Base-by-base conservation (phyloP, 2,888 invertebrate species). In the Atherix ibis region DNA sequence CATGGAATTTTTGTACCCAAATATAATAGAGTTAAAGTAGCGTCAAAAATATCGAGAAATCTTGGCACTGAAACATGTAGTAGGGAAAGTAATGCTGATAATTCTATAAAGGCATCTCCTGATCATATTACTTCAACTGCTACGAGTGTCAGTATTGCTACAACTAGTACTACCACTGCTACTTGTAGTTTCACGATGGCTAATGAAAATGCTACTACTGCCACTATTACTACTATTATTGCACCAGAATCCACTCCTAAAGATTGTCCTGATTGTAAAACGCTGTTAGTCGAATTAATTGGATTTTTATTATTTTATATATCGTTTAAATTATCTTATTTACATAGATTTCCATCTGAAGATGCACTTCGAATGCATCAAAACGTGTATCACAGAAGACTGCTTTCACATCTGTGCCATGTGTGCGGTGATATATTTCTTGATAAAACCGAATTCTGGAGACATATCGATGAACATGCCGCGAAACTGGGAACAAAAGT, bases 181-280 rank as follows among this genome's bases (percentile, higher is more conserved):
- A n/a, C n/a, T n/a, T n/a, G n/a, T n/a, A n/a, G n/a, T n/a, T n/a
- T n/a, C n/a, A n/a, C n/a, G n/a, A n/a, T n/a, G n/a, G n/a, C n/a
- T n/a, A n/a, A n/a, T n/a, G n/a, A n/a, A n/a, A n/a, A n/a, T n/a
- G n/a, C n/a, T n/a, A n/a, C n/a, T n/a, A n/a, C n/a, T n/a, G n/a
- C n/a, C n/a, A n/a, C n/a, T n/a, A n/a, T n/a, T n/a, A n/a, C n/a
- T n/a, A n/a, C n/a, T n/a, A n/a, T n/a, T n/a, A n/a, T n/a, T n/a
- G n/a, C n/a, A n/a, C n/a, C n/a, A n/a, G n/a, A n/a, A n/a, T n/a
- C n/a, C n/a, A n/a, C n/a, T n/a, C n/a, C n/a, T n/a, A n/a, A n/a
- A n/a, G n/a, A n/a, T 29, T 38, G 38, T 18, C 30, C 32, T 6
- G 38, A 38, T 16, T 38, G 38, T 28, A 22, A 35, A n/a, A 38